Percentiles rank a stretch among this genome's conserved stretches.
Conservation (phyloP, 2,113 vertebrate genomes). For the Neogobius melanostomus region DNA sequence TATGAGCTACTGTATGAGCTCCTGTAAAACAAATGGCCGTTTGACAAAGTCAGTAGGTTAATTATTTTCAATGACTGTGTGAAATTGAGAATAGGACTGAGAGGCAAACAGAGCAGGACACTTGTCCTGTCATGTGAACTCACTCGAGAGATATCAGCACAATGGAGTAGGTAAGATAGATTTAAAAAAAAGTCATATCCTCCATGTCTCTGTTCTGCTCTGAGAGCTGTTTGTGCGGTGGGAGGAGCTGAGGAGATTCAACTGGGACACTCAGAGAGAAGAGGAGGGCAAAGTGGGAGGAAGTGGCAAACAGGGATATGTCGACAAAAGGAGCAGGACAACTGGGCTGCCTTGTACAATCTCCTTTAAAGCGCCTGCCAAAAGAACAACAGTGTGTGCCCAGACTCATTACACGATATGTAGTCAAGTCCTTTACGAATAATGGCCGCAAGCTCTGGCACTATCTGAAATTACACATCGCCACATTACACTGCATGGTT, state of each 20-base stretch:
- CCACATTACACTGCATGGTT: not conserved
- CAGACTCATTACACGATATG: constrained; percentile 5
- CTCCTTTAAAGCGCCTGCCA: constrained; percentile 2
- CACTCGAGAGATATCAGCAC: constrained; percentile 23
- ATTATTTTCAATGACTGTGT: constrained; percentile 71
- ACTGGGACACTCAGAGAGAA: constrained; percentile 26
- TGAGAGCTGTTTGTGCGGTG: constrained; percentile 51
- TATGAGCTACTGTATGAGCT: constrained; percentile 16
- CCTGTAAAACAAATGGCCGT: constrained; percentile 60
- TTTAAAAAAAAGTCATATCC: constrained; percentile 46
- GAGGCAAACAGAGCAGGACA: constrained; percentile 51
- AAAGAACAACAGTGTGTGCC: not conserved
- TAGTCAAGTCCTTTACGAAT: not conserved
- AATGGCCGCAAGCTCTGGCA: constrained; percentile 1
- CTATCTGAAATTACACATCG: constrained; percentile 10
- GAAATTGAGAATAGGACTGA: constrained; percentile 59
- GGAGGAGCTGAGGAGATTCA: constrained; percentile 46
- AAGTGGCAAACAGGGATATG: constrained; percentile 25
- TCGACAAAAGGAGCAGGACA: constrained; percentile 27
- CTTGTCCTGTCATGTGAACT: constrained; percentile 37
- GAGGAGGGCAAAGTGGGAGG: constrained; percentile 33
- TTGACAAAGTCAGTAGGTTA: constrained; percentile 63
- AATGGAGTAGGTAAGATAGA: constrained; percentile 24
- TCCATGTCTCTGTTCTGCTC: constrained; percentile 40
- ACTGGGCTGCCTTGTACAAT: constrained; percentile 12